Conservation (phyloP, 2,888 invertebrate genomes). For the Cyrtodaria siliqua region DNA sequence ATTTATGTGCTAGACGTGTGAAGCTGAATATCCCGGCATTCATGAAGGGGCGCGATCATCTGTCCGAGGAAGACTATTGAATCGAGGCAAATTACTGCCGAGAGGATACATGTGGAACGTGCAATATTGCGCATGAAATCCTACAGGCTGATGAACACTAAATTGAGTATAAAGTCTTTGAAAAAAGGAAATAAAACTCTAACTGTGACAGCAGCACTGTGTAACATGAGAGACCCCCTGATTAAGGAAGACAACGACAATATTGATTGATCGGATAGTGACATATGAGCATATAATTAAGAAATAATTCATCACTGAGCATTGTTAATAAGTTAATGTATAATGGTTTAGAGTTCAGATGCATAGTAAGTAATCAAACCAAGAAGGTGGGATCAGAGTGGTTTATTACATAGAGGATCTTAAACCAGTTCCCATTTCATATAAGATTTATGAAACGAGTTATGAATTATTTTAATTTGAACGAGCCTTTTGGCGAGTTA, state of each 20-base stretch:
- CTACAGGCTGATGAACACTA: constrained; percentile 19
- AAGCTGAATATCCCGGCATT: constrained; percentile 47
- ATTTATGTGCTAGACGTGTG: constrained; percentile 14
- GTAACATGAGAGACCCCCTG: constrained; percentile 23
- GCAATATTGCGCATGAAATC: constrained; percentile 29
- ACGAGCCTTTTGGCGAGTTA: too few species aligned
- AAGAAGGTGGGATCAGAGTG: too few species aligned
- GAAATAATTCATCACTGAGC: too few species aligned
- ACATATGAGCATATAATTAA: too few species aligned
- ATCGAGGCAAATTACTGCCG: constrained; percentile 20
- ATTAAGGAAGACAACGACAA: constrained; percentile 5
- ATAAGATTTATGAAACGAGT: too few species aligned
- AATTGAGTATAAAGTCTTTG: constrained; percentile 16
- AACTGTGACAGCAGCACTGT: constrained; percentile 30
- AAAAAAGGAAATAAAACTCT: constrained; percentile 29
- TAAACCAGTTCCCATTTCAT: too few species aligned
- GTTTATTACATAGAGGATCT: too few species aligned
- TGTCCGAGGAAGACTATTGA: constrained; percentile 5
- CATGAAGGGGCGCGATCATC: constrained; percentile 28
- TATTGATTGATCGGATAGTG: not conserved
- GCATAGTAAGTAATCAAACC: too few species aligned
- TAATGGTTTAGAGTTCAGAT: too few species aligned
- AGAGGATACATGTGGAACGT: constrained; percentile 30
- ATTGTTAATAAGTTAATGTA: too few species aligned
- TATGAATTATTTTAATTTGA: too few species aligned